Base-by-base conservation (phyloP, 2,113 vertebrate species). In the Deroptyus accipitrinus region DNA sequence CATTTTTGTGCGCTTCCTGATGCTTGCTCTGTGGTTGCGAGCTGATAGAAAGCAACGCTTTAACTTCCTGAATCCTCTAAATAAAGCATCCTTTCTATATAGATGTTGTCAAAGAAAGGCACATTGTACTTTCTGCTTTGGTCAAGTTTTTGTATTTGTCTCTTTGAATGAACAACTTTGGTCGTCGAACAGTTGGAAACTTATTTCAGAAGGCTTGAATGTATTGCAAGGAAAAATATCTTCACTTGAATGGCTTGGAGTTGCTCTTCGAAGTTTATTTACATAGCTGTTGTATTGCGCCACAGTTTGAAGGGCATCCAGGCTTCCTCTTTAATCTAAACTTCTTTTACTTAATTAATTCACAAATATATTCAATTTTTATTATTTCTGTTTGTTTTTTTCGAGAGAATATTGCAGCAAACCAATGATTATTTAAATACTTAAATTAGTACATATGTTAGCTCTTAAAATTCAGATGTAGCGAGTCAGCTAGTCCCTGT, bases 1-100 rank as follows among this genome's bases (percentile, higher is more conserved):
- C 91, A 89, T 96, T 97, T 97, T 95, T 94, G 77, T 93, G 86
- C 0, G 3, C 92, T 96, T 96, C 95, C 96, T 96, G 94, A 88
- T 44, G 94, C 86, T 93, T 11, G 49, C 80, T 92, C 92, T 93
- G 94, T n/a, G 80, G 95, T 66, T 15, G n/a, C 3, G 83, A 91
- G 90, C 86, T 84, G 92, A 95, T 82, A 93, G 95, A 95, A 84
- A 83, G 95, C 94, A 94, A 76, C 1, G 25, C 83, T 92, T 86
- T 37, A 23, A 73, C 96, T 97, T 96, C 96, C 96, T 96, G 96
- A 85, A 33, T 41, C 70, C 88, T 87, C 91, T 66, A 88, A 92
- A 96, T 89, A 96, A 95, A 95, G 92, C 95, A 76, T 84, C 92
- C 92, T 84, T 97, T 97, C 86, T 96, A 3, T 4, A 44, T 2